These are phyloP conservation scores for Myotis yumanensis DNA, from an alignment of 2,113 vertebrate genomes.

Conservation along the genomic window DNA sequence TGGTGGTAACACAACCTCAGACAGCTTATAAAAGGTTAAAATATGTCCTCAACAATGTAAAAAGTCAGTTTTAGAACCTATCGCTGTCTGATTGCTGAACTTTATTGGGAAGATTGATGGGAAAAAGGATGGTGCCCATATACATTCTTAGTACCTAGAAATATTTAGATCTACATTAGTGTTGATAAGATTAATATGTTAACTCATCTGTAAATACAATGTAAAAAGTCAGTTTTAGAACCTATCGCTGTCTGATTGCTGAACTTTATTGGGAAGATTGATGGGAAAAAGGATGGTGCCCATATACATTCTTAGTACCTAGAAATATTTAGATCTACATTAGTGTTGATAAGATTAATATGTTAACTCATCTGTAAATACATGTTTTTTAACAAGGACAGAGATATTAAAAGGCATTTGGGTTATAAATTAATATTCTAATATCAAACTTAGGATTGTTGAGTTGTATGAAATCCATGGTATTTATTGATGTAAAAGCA, in stretches of 20 bases:
- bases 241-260: neutral
- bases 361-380: neutral
- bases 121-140: fast-evolving
- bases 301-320: neutral
- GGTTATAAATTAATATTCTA: neutral
- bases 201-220: neutral
- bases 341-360: neutral
- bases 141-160: neutral
- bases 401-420: neutral
- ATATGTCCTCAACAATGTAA: neutral
- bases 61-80: neutral
- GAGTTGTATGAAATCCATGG: neutral
- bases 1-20: neutral
- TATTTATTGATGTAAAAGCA: neutral
- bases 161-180: neutral
- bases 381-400: neutral
- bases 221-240: neutral
- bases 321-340: neutral
- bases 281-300: neutral
- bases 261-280: neutral
- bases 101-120: neutral
- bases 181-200: neutral
- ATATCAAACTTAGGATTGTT: neutral
- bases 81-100: neutral
- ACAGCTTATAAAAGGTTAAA: neutral